These are phyloP conservation scores for Bimastos eiseni DNA, from an alignment of 2,888 invertebrate species.

Conservation along the genomic window DNA sequence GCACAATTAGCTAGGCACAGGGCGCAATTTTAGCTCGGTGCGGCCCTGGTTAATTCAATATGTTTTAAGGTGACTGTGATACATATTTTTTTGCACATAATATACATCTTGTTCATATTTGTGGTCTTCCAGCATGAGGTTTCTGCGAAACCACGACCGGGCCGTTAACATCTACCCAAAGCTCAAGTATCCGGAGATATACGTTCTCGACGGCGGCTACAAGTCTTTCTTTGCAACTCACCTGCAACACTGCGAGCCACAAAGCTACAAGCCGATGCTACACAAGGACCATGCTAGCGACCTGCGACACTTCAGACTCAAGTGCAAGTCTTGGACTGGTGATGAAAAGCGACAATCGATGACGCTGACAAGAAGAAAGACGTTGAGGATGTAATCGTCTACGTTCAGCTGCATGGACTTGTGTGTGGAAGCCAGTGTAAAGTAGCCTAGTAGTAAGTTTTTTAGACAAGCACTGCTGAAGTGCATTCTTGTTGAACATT, in stretches of 20 bases:
- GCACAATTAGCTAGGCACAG: no score
- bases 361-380: neutral
- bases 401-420: no score
- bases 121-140: slow-evolving; percentile 69
- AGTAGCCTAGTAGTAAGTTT: neutral
- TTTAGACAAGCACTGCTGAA: neutral
- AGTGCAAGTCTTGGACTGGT: slow-evolving; percentile 70
- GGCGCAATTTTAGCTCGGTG: no score
- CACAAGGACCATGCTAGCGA: slow-evolving; percentile 78
- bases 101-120: neutral
- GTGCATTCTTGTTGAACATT: neutral
- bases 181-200: slow-evolving; percentile 87
- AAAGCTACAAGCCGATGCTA: slow-evolving; percentile 80
- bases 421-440: neutral
- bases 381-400: neutral
- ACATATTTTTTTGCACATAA: neutral
- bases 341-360: neutral
- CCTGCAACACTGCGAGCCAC: slow-evolving; percentile 71
- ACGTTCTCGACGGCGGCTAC: slow-evolving; percentile 88
- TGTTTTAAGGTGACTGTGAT: neutral
- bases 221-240: slow-evolving; percentile 75
- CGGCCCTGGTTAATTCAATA: no score
- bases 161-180: slow-evolving; percentile 82
- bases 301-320: slow-evolving; percentile 74
- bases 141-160: slow-evolving; percentile 81